phyloP scores from a whole-genome alignment of 2,797 vertebrate species.

The Cephalopachus bancanus region DNA sequence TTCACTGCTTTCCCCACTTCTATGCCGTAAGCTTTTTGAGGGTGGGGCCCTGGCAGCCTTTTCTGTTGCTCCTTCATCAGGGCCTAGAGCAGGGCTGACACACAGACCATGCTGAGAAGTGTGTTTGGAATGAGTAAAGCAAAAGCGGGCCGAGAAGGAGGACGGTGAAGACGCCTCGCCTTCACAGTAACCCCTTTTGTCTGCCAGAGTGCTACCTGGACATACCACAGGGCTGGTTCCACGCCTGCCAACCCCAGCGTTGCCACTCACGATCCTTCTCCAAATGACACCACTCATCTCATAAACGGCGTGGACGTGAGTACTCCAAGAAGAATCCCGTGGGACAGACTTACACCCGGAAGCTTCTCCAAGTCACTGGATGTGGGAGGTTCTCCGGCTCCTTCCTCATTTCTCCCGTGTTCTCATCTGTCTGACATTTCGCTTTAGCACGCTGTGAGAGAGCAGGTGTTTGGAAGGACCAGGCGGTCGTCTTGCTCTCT shows the following conservation, averaged over 20 bases:
- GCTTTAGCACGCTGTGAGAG: conserved; percentile 53
- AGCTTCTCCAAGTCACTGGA: neutral
- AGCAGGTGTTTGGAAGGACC: neutral
- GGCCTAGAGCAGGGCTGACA: neutral
- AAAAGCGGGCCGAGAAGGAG: neutral
- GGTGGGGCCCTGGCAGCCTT: neutral
- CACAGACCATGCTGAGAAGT: too few species aligned
- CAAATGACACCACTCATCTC: neutral
- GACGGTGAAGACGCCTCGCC: neutral
- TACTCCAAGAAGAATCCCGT: neutral
- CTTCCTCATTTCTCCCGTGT: conserved; percentile 6
- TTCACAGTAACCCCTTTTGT: neutral
- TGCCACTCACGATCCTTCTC: neutral
- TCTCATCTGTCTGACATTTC: conserved; percentile 18
- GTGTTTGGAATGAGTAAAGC: neutral
- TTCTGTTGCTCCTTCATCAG: neutral
- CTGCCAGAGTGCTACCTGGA: neutral
- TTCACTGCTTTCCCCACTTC: neutral
- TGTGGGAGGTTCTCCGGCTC: neutral
- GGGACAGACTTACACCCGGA: neutral
- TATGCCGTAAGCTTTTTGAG: neutral
- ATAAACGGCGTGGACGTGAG: neutral
- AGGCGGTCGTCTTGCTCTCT: neutral
- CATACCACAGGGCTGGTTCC: neutral
- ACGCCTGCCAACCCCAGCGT: neutral